Evolutionary conservation across 2,797 vertebrate genomes (phyloP).

Genomic region (Argentina silus): DNA sequence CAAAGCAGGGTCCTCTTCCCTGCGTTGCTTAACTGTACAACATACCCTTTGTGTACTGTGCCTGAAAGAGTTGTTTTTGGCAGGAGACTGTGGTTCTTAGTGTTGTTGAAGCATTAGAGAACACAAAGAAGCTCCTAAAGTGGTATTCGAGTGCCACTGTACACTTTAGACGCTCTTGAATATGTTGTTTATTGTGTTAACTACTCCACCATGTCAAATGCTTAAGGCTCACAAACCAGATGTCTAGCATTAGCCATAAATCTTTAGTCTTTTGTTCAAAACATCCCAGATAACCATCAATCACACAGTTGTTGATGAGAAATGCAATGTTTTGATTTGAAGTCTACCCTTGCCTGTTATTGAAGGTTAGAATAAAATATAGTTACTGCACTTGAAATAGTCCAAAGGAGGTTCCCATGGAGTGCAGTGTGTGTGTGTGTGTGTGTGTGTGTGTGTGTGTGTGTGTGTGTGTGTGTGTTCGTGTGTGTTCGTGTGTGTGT

Average conservation of each 20-base stretch:
- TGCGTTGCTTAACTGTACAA: conserved; percentile 12
- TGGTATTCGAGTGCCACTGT: background rate
- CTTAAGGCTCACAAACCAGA: conserved; percentile 4
- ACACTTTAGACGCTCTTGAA: conserved; percentile 1
- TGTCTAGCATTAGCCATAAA: conserved; percentile 5
- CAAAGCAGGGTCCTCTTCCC: conserved; percentile 16
- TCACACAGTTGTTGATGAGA: background rate
- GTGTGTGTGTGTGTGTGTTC: conserved; percentile 5
- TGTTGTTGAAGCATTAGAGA: background rate
- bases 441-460: conserved; percentile 6
- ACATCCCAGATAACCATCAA: background rate
- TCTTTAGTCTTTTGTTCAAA: background rate
- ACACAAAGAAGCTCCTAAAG: background rate
- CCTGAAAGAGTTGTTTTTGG: conserved; percentile 6
- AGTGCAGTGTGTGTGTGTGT: no score
- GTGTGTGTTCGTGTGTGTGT: background rate
- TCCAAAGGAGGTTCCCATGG: background rate
- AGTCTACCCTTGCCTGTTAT: background rate
- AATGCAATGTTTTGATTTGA: background rate
- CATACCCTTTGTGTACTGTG: conserved; percentile 5
- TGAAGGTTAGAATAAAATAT: no score
- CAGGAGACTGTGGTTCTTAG: conserved; percentile 4
- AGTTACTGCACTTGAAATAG: background rate
- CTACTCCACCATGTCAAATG: conserved; percentile 6
- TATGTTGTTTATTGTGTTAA: conserved; percentile 24